A percentile compares a stretch with the other conserved stretches of the same genome.
phyloP scores from a whole-genome alignment of 2,888 invertebrate species.

The Penaeus monodon region DNA sequence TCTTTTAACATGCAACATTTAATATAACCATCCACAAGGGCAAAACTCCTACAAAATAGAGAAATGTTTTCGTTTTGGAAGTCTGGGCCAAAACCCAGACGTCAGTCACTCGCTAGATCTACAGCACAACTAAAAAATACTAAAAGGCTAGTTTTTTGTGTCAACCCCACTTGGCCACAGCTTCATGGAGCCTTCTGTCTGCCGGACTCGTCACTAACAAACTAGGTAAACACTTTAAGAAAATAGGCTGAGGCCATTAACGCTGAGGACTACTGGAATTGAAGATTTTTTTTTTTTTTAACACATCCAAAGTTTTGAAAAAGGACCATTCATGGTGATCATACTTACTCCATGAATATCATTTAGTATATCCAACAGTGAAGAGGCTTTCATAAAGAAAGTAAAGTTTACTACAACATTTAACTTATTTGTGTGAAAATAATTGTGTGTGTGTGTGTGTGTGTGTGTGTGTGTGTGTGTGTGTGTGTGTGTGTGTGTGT shows the following conservation, averaged over 20 bases:
- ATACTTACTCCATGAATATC: background rate
- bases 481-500: background rate
- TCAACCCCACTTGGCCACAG: constrained; percentile 40
- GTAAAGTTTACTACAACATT: constrained; percentile 1
- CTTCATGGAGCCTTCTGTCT: background rate
- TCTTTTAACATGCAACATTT: constrained; percentile 45
- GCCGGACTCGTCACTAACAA: constrained; percentile 6
- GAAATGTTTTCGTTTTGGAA: background rate
- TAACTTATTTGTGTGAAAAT: background rate
- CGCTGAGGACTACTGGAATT: no score
- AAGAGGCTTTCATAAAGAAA: background rate
- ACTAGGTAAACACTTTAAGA: background rate
- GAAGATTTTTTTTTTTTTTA: background rate
- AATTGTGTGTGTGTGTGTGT: background rate
- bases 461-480: background rate
- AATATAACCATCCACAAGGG: constrained; percentile 57
- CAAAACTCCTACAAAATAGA: constrained; percentile 48
- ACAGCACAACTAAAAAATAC: constrained; percentile 54
- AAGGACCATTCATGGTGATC: constrained; percentile 20
- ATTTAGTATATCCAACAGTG: background rate
- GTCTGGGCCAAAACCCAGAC: constrained; percentile 28
- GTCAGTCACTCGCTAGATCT: constrained; percentile 36
- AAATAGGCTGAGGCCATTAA: no score
- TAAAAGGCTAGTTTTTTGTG: constrained; percentile 45
- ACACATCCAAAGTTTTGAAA: background rate